A percentile compares a stretch with the other conserved stretches of the same genome.
phyloP scores from a whole-genome alignment of 1,140 invertebrate species.

The Nebria ingens region DNA sequence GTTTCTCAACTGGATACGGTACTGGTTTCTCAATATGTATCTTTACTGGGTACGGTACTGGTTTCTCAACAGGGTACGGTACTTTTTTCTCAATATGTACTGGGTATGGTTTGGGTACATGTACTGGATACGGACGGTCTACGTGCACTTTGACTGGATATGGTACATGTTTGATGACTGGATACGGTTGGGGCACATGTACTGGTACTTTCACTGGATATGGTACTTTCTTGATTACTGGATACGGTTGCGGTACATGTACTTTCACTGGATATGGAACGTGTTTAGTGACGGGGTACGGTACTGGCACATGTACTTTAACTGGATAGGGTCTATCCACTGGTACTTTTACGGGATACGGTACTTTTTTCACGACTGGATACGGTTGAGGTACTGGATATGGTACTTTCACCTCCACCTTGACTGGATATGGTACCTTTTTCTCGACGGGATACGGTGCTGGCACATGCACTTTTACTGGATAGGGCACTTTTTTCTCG shows the following conservation, averaged over 20 bases:
- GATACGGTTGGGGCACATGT: constrained; percentile 46
- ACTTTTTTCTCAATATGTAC: constrained; percentile 34
- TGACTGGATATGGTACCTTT: constrained; percentile 52
- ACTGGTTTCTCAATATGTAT: constrained; percentile 46
- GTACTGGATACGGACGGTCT: constrained; percentile 45
- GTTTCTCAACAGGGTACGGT: constrained; percentile 38
- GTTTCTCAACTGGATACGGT: constrained; percentile 49
- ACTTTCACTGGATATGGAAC: constrained; percentile 53
- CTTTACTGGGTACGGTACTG: constrained; percentile 40
- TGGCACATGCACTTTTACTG: constrained; percentile 41
- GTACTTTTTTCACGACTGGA: constrained; percentile 60
- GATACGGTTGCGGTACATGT: constrained; percentile 48
- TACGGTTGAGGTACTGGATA: constrained; percentile 56
- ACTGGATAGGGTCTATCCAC: constrained; percentile 54
- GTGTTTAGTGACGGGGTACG: constrained; percentile 56
- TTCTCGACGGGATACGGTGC: constrained; percentile 64
- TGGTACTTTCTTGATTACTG: constrained; percentile 51
- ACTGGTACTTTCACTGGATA: constrained; percentile 49
- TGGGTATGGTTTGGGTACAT: constrained; percentile 32
- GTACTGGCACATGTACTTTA: constrained; percentile 52
- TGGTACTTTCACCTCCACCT: constrained; percentile 47
- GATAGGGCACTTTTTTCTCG: constrained; percentile 53
- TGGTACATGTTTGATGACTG: constrained; percentile 45
- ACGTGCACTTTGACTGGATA: constrained; percentile 52
- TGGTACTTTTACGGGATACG: constrained; percentile 58